Evolutionary conservation across 2,113 vertebrate genomes (phyloP), one percentile per base, ranked within the genome.

Genomic region (Apaloderma vittatum): DNA sequence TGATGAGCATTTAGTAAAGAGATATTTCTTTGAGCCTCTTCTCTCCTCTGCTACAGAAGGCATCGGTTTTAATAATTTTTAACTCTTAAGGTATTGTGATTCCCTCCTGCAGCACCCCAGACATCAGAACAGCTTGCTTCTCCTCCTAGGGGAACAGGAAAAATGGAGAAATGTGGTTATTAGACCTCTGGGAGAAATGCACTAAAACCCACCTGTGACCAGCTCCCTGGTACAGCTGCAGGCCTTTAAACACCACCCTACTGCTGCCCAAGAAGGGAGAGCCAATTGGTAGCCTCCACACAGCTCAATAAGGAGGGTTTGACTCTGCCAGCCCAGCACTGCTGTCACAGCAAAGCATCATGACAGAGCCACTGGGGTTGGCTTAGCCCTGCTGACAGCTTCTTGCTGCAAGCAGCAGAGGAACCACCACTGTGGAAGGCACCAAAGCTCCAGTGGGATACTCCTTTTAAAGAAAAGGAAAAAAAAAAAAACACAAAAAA

Each of bases 381-480:
- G 5, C 48, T 43, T 6, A 37, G 59, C 45, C 36, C 67, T 30
- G 30, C 45, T n/a, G 20, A 55, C 5, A 9, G 59, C 26, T 58
- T 52, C 0, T 0, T 27, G 62, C 40, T 4, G 1, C 63, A 45
- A 0, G 2, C 1, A 2, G 45, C 32, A 66, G 22, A 18, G n/a
- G 27, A 8, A 2, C 24, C n/a, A 54, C 17, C 3, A 1, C 59
- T 0, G 4, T 2, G 5, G 55, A 54, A 84, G 37, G 46, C 22
- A 12, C 48, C 46, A 18, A n/a, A 52, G 11, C 49, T 48, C 49
- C 0, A 0, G 16, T 19, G n/a, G 29, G 51, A 46, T 22, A 24
- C 30, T 67, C 26, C 46, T 66, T 32, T 30, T 3, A 8, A 17
- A 15, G 71, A 43, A 34, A 54, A n/a, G 13, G 34, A 32, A 15